Evolutionary conservation across 1,140 invertebrate species (phyloP).

Genomic region (Latrodectus geometricus): DNA sequence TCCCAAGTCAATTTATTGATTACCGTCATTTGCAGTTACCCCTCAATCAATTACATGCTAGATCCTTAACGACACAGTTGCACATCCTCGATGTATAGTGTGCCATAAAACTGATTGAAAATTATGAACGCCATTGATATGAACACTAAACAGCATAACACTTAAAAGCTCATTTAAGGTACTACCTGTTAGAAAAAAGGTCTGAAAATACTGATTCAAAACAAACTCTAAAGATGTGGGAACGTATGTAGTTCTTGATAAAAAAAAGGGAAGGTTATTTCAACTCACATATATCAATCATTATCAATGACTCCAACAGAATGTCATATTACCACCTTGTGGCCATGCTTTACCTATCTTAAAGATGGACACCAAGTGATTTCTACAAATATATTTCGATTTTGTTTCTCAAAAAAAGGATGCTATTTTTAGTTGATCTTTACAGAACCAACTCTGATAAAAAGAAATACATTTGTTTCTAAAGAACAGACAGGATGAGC

Average conservation of each 20-base stretch:
- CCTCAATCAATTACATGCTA: too few relatives aligned
- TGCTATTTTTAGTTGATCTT: background rate
- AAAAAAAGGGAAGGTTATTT: too few relatives aligned
- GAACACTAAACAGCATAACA: background rate
- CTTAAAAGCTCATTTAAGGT: background rate
- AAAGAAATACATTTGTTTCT: background rate
- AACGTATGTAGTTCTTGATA: too few relatives aligned
- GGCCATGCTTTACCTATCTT: background rate
- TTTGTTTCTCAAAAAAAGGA: background rate
- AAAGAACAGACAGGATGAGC: background rate
- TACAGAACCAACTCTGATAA: background rate
- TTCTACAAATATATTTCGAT: background rate
- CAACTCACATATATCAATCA: too few relatives aligned
- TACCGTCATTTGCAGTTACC: too few relatives aligned
- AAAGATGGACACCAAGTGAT: background rate
- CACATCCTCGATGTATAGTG: too few relatives aligned
- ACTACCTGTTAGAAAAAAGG: background rate
- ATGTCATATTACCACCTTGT: background rate
- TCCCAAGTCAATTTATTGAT: too few relatives aligned
- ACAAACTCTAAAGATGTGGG: background rate
- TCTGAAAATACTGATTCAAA: background rate
- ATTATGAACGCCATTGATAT: background rate
- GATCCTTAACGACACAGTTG: too few relatives aligned
- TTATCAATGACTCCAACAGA: background rate
- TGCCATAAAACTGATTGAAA: too few relatives aligned